phyloP scores from a whole-genome alignment of 37 sponge, comb jelly and placozoan species.

The Cliona cf. orientalis region DNA sequence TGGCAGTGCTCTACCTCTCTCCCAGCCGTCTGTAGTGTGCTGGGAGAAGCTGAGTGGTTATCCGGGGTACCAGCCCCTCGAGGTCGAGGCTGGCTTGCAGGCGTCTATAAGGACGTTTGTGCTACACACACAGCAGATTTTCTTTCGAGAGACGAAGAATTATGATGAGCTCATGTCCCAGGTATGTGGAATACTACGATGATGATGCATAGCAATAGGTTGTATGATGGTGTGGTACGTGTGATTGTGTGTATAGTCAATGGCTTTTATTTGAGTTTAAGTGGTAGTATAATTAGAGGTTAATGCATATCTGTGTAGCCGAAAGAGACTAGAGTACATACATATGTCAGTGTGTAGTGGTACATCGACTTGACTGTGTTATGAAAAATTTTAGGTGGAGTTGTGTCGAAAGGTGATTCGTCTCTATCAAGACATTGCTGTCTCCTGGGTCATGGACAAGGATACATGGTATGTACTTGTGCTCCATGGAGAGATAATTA shows the following conservation, averaged over 20 bases:
- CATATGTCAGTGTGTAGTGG: neutral
- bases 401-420: constrained; percentile 58
- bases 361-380: neutral
- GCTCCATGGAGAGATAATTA: neutral
- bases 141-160: constrained; percentile 25
- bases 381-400: constrained; percentile 25
- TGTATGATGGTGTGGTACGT: too few species aligned
- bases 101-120: constrained; percentile 77
- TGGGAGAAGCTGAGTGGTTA: constrained; percentile 65
- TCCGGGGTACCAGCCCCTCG: constrained; percentile 14
- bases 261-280: too few species aligned
- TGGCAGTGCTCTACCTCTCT: constrained; percentile 1
- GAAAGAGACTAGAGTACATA: too few species aligned
- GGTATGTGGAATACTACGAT: too few species aligned
- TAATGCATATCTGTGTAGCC: neutral
- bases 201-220: too few species aligned
- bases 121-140: constrained; percentile 67
- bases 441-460: constrained; percentile 50
- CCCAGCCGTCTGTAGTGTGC: too few species aligned
- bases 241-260: too few species aligned
- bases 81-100: constrained; percentile 83
- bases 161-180: constrained; percentile 10
- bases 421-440: constrained; percentile 71
- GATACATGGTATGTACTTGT: constrained; percentile 45
- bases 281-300: neutral